Evolutionary conservation across 1,140 invertebrate genomes (phyloP).

Genomic region (Drosophila pachea): DNA sequence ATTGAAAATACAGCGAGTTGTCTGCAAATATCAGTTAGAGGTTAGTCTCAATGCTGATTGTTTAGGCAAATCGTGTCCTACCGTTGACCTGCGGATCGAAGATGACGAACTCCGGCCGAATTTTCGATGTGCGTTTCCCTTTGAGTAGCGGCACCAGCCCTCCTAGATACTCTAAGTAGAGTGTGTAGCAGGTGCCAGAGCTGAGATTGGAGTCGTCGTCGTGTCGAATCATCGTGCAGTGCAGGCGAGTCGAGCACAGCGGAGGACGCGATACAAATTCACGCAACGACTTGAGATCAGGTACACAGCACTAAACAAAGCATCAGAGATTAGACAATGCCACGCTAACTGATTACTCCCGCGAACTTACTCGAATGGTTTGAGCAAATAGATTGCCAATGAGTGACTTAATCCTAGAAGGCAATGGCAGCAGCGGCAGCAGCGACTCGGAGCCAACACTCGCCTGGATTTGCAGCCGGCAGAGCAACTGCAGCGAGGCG

Average conservation of each 20-base stretch:
- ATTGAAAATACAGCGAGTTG: constrained; percentile 72
- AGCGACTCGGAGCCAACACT: constrained; percentile 83
- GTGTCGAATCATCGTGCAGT: constrained; percentile 98
- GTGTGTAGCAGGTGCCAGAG: constrained; percentile 91
- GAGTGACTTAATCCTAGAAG: constrained; percentile 89
- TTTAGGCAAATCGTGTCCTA: constrained; percentile 53
- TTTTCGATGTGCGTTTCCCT: constrained; percentile 96
- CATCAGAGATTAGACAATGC: background rate
- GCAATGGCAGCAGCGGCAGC: constrained; percentile 88
- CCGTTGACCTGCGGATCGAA: constrained; percentile 94
- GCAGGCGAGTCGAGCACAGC: constrained; percentile 88
- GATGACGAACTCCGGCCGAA: constrained; percentile 98
- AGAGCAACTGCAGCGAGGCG: constrained; percentile 92
- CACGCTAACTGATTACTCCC: background rate
- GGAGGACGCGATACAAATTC: constrained; percentile 96
- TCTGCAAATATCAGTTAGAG: constrained; percentile 26
- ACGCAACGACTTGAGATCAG: constrained; percentile 90
- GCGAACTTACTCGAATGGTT: constrained; percentile 90
- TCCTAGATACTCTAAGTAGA: constrained; percentile 97
- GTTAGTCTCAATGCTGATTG: background rate
- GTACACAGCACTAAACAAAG: constrained; percentile 91
- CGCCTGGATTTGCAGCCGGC: constrained; percentile 85
- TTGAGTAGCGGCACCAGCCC: constrained; percentile 97
- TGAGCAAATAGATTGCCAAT: constrained; percentile 94
- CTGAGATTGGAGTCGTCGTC: constrained; percentile 86